Evolutionary conservation across 2,797 vertebrate species (phyloP).

Genomic region (Malacoctenus gilli): DNA sequence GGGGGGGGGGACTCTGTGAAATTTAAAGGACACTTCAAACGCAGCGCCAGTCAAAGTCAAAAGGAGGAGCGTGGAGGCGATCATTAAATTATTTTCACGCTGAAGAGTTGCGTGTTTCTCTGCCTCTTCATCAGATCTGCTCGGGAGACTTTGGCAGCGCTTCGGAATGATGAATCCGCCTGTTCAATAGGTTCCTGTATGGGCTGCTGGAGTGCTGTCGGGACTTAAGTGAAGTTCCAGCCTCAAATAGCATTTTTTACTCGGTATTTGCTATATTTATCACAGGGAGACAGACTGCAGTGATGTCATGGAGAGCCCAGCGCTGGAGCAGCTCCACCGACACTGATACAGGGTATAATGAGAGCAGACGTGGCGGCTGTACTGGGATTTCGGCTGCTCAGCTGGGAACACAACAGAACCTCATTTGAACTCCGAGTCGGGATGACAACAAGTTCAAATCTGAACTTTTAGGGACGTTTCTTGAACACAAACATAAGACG

Average conservation of each 20-base stretch:
- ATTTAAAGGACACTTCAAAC: slow-evolving; percentile 50
- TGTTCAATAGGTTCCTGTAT: no score
- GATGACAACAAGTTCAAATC: slow-evolving; percentile 10
- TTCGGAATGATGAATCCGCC: no score
- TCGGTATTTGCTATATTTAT: background rate
- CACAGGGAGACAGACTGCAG: background rate
- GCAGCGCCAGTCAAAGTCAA: slow-evolving; percentile 39
- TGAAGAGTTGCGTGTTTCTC: no score
- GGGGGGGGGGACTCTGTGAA: slow-evolving; percentile 18
- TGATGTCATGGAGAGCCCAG: slow-evolving; percentile 13
- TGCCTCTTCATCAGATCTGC: no score
- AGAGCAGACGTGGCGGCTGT: slow-evolving; percentile 24
- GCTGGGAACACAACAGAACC: slow-evolving; percentile 29
- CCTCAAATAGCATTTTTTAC: background rate
- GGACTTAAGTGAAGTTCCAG: slow-evolving; percentile 14
- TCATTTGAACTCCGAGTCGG: slow-evolving; percentile 24
- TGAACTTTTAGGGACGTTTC: background rate
- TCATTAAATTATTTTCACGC: slow-evolving; percentile 43
- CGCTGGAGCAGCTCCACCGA: slow-evolving; percentile 12
- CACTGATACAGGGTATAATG: slow-evolving; percentile 10
- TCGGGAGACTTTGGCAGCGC: no score
- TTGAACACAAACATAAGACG: no score
- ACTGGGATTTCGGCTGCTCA: slow-evolving; percentile 26
- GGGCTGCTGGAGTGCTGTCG: background rate
- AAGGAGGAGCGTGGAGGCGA: slow-evolving; percentile 14